Evolutionary conservation across 2,113 vertebrate genomes (phyloP).

Genomic region (Bettongia penicillata): DNA sequence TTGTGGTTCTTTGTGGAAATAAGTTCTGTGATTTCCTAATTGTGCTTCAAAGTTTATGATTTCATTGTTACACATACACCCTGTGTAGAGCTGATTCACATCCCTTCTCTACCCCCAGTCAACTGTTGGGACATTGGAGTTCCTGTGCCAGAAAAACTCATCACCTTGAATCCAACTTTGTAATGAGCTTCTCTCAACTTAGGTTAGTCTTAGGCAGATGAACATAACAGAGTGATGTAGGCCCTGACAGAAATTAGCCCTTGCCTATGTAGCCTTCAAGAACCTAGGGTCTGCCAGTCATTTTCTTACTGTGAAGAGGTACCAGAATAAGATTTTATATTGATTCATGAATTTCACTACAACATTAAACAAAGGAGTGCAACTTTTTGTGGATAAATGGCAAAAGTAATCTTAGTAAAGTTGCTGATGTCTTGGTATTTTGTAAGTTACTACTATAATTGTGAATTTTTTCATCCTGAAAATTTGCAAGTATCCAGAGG

Average conservation of each 20-base stretch:
- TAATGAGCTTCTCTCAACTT: background rate
- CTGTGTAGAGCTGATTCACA: background rate
- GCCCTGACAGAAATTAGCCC: background rate
- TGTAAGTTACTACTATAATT: background rate
- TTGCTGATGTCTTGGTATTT: background rate
- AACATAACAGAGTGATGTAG: background rate
- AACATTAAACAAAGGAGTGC: background rate
- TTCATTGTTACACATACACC: background rate
- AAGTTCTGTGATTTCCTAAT: background rate
- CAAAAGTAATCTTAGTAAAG: background rate
- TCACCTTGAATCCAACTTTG: background rate
- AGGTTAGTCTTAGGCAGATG: background rate
- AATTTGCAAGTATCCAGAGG: slow-evolving; percentile 34
- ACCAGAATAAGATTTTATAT: background rate
- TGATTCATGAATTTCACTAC: background rate
- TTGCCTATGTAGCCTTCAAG: background rate
- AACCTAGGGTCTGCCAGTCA: background rate
- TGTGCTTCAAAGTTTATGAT: background rate
- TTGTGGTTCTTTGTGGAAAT: background rate
- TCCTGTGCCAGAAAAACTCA: background rate
- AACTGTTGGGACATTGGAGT: background rate
- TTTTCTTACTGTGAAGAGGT: background rate
- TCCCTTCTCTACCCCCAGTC: background rate
- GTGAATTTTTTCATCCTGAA: background rate
- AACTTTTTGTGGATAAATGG: background rate